Conservation (phyloP, 64 coral and sea anemone species). For the Cladopsammia gracilis region DNA sequence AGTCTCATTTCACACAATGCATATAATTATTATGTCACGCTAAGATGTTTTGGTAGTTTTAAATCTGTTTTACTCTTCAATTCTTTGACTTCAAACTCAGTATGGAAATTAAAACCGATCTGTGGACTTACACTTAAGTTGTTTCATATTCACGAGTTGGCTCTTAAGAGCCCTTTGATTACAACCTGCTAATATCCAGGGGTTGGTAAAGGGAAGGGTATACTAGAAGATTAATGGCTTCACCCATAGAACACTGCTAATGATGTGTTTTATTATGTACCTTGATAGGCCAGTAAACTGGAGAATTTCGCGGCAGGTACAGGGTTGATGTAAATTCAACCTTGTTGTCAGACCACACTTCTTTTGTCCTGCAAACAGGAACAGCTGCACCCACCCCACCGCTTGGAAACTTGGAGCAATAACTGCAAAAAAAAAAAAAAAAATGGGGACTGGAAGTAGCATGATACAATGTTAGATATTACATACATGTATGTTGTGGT, state of each 20-base stretch:
- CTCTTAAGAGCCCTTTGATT: too few relatives aligned
- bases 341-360: not conserved
- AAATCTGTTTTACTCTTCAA: too few relatives aligned
- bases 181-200: too few relatives aligned
- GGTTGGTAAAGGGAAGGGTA: too few relatives aligned
- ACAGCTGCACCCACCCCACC: constrained; percentile 27
- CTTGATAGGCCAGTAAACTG: constrained; percentile 54
- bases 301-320: constrained; percentile 62
- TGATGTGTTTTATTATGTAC: not conserved
- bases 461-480: not conserved
- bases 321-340: constrained; percentile 14
- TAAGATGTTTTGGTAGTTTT: too few relatives aligned
- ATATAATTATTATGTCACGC: too few relatives aligned
- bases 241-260: not conserved
- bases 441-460: not conserved
- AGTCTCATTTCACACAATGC: too few relatives aligned
- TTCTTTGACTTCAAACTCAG: too few relatives aligned
- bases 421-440: constrained; percentile 4
- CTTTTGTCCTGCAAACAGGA: constrained; percentile 6
- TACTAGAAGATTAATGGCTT: too few relatives aligned
- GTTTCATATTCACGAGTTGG: too few relatives aligned
- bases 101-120: too few relatives aligned
- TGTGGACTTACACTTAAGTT: too few relatives aligned
- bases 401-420: constrained; percentile 52
- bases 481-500: not conserved